Evolutionary conservation across 2,113 vertebrate genomes (phyloP), one percentile per base, ranked within the genome.

Genomic region (Eonycteris spelaea): DNA sequence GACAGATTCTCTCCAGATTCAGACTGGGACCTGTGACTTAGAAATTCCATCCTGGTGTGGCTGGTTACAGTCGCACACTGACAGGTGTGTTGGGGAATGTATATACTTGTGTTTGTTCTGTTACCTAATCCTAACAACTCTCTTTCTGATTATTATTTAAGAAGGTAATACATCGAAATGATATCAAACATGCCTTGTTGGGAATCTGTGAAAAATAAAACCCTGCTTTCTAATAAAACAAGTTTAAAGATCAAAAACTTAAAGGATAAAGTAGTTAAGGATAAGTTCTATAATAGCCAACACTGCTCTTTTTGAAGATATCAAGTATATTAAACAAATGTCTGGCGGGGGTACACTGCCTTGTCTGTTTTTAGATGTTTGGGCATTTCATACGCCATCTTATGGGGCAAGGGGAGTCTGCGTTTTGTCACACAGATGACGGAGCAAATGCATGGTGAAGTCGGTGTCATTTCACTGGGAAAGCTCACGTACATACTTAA

Each of bases 111-210:
- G 16, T 75, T 3, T 82, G 53, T 48, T 10, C 90, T 70, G 19
- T 93, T 88, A 53, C 35, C 53, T 26, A 68, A 68, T 89, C 61
- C 35, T 48, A 57, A 61, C 3, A 78, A 28, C 30, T 75, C n/a
- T 95, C 59, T 94, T 94, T 59, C 59, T 77, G 93, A 28, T 92
- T 90, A 43, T 82, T 67, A 86, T 75, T 86, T 92, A 48, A 85
- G 85, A 91, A 40, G 83, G 21, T 43, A 61, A 68, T 67, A 94
- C 79, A 75, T 61, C 10, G 48, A 68, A 89, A 40, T 86, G 22
- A 85, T 67, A 35, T 85, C 35, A 89, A 77, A 80, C 7, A 70
- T 79, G 51, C 26, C 61, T 65, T 78, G 15, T 57, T 55, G 13
- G 80, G 80, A 90, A 86, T 80, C 77, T 65, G 55, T 86, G 86